Percentiles rank a stretch among this genome's conserved stretches.
phyloP scores from a whole-genome alignment of 2,888 invertebrate species.

The Amphipyra tragopoginis region DNA sequence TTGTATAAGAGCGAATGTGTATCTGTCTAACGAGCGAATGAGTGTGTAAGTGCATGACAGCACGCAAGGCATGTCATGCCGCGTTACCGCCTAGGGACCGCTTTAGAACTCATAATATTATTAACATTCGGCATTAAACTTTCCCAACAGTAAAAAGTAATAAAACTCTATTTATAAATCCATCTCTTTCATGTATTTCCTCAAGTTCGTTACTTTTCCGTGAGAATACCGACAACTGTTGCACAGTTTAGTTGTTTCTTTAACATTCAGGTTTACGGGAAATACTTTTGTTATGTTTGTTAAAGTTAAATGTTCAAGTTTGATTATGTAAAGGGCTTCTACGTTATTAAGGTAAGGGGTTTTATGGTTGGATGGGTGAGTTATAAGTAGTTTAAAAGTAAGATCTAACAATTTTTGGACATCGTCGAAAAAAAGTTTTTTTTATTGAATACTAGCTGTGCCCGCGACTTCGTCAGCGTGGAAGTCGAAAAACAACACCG shows the following conservation, averaged over 20 bases:
- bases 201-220: conserved; percentile 14
- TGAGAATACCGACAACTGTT: conserved; percentile 41
- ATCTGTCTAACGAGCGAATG: too few species aligned
- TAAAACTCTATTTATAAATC: conserved; percentile 1
- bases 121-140: conserved; percentile 2
- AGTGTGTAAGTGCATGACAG: too few species aligned
- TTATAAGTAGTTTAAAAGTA: too few species aligned
- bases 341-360: background rate
- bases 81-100: too few species aligned
- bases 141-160: conserved; percentile 4
- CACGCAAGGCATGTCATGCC: too few species aligned
- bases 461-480: too few species aligned
- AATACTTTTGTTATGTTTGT: conserved; percentile 30
- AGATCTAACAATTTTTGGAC: too few species aligned
- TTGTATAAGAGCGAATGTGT: too few species aligned
- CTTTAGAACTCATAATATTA: too few species aligned
- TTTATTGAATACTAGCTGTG: too few species aligned
- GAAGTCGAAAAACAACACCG: too few species aligned
- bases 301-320: conserved; percentile 19
- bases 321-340: background rate
- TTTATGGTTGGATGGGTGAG: background rate
- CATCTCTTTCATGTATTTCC: conserved; percentile 9
- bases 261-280: conserved; percentile 2
- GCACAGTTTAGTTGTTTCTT: conserved; percentile 15
- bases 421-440: too few species aligned